Conservation (phyloP, 2,888 invertebrate species). For the Creontiades dilutus region DNA sequence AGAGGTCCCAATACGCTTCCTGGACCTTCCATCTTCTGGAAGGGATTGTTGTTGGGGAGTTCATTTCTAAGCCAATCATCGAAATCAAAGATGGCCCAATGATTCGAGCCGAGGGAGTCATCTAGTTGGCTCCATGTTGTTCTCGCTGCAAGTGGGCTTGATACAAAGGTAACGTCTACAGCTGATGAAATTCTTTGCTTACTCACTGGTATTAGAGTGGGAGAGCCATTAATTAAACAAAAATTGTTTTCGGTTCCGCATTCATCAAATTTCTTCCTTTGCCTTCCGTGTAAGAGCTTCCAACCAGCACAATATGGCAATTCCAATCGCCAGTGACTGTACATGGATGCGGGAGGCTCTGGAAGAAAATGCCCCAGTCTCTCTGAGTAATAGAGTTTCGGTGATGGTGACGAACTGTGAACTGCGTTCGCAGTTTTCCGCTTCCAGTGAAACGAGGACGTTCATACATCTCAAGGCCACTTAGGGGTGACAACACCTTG, state of each 20-base stretch:
- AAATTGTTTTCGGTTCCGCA: not conserved
- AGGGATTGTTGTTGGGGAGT: not conserved
- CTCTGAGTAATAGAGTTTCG: not conserved
- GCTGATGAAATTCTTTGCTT: not conserved
- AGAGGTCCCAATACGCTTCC: not conserved
- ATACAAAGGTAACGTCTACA: not conserved
- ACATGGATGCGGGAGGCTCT: not conserved
- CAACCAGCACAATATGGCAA: not conserved
- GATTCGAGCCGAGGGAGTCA: not conserved
- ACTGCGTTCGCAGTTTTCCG: no score
- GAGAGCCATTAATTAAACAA: constrained; percentile 15
- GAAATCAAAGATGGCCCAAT: constrained; percentile 8
- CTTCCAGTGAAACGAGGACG: no score
- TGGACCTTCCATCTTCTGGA: constrained; percentile 6
- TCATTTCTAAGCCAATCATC: not conserved
- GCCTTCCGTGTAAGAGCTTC: not conserved
- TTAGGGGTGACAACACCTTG: no score
- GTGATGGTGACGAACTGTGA: not conserved
- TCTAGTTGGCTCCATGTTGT: not conserved
- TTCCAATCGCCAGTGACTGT: constrained; percentile 9
- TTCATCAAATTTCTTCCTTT: not conserved
- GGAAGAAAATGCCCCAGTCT: not conserved
- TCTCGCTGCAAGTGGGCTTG: not conserved
- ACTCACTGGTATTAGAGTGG: not conserved
- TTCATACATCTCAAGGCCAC: no score